Percentiles rank a stretch among this genome's conserved stretches.
Conservation (phyloP, 2,113 vertebrate species). For the Trinectes maculatus region DNA sequence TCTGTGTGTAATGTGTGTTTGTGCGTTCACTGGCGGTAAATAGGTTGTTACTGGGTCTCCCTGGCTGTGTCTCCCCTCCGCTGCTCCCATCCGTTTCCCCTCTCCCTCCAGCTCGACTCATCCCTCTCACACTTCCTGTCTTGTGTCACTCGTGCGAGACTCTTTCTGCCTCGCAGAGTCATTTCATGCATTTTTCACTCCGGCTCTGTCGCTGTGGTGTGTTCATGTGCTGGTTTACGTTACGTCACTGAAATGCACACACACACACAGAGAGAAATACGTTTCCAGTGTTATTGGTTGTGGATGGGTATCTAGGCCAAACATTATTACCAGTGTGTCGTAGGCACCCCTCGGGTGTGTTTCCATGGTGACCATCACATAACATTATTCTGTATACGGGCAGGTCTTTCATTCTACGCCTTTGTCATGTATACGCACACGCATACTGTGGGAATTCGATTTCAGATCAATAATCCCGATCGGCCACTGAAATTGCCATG, state of each 20-base stretch:
- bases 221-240: slow-evolving; percentile 69
- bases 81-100: slow-evolving; percentile 20
- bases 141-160: slow-evolving; percentile 65
- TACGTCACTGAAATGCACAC: slow-evolving; percentile 26
- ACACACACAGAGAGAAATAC: slow-evolving; percentile 21
- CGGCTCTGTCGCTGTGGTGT: slow-evolving; percentile 49
- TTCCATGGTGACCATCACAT: slow-evolving; percentile 79
- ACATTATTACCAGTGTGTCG: slow-evolving; percentile 72
- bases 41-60: slow-evolving; percentile 56
- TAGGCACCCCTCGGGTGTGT: slow-evolving; percentile 64
- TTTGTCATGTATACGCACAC: slow-evolving; percentile 30
- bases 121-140: slow-evolving; percentile 56
- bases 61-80: slow-evolving; percentile 41
- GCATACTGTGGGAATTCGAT: slow-evolving; percentile 44
- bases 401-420: slow-evolving; percentile 52
- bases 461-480: slow-evolving; percentile 70
- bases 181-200: slow-evolving; percentile 77
- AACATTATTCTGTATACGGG: slow-evolving; percentile 60
- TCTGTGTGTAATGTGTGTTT: slow-evolving; percentile 18
- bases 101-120: slow-evolving; percentile 54
- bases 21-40: slow-evolving; percentile 31
- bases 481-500: slow-evolving; percentile 57
- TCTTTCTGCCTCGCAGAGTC: slow-evolving; percentile 67
- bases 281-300: slow-evolving; percentile 59
- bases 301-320: slow-evolving; percentile 77